Evolutionary conservation across 23 tunicate genomes (phyloP), one percentile per base, ranked within the genome.

Genomic region (Ascidia mentula): DNA sequence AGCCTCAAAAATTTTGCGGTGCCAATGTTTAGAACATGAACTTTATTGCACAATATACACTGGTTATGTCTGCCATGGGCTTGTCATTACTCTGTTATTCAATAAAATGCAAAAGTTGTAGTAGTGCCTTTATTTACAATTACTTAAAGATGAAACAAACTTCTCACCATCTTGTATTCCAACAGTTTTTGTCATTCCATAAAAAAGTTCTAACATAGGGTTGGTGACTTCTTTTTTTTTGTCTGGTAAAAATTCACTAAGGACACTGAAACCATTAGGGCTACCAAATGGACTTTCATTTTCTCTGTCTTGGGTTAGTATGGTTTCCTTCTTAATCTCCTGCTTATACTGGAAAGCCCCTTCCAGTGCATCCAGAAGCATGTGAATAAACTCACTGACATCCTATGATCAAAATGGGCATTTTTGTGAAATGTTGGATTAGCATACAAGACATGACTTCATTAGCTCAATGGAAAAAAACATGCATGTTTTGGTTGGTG

Each of bases 311-410:
- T 35, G n/a, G 24, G 38, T 18, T 34, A 4, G 33, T 3, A 28
- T 35, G 3, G 4, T 18, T 71, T 71, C 32, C 34, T 34, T 28
- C 30, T 71, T n/a, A 2, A 71, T 59, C 46, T 60, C 74, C 38
- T 35, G 74, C 9, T 42, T 30, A 33, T 61, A 53, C 37, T 69
- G 73, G 61, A 38, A 40, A 36, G 81, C 81, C 37, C 60, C 88
- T 61, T 84, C 88, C 8, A 84, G 60, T 80, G 60, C 39, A 38
- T 84, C 88, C 6, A 84, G 75, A 34, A 84, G 60, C 78, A 60
- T 85, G 78, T 78, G 89, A 13, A 69, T 85, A 37, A 78, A 85
- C 36, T 78, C 89, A 78, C 89, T 78, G 15, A 78, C 83, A 37
- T 78, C 83, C 75, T 85, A 72, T 53, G 65, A 53, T 53, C 24